Base-by-base conservation (phyloP, 2,113 vertebrate species). In the Physeter macrocephalus region DNA sequence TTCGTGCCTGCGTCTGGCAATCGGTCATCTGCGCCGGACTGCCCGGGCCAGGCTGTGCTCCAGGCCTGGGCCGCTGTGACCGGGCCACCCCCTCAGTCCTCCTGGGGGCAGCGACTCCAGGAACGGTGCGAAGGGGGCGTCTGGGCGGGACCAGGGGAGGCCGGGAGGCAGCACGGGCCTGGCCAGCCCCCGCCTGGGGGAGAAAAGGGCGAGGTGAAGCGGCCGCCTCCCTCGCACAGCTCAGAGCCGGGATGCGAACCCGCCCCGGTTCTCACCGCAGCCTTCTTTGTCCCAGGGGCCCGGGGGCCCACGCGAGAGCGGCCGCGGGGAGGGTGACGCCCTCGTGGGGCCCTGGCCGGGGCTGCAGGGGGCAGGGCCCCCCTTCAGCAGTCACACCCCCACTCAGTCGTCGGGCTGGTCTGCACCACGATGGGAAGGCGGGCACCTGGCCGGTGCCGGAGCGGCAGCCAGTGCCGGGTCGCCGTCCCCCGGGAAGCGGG, bases 1-100 rank as follows among this genome's bases (percentile, higher is more conserved):
- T 39, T 59, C 6, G 0, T 6, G 75, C 41, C 2, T 3, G 1
- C 1, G 0, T 49, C 64, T 23, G 18, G 5, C 25, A 43, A 13
- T 13, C 92, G n/a, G 25, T 18, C 92, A 6, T 5, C 15, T 67
- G 77, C 14, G 15, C 43, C 64, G 57, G 41, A n/a, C 27, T 6
- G 0, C 52, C 20, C 8, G 2, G 39, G 41, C 64, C 39, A 29
- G 59, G 71, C 59, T 66, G 27, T 52, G 69, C 43, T 36, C 82
- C n/a, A 20, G 82, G 46, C 27, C 49, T 8, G 66, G 84, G 49
- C 66, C n/a, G 3, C 36, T 39, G 27, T 1, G 18, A 72, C 29
- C 2, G 29, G 52, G 20, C 69, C 86, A 74, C 25, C 43, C 25
- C 6, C 21, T 31, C 18, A 0, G 20, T 57, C 20, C 20, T 18